Evolutionary conservation across 2,113 vertebrate genomes (phyloP).

Genomic region (Merops nubicus): DNA sequence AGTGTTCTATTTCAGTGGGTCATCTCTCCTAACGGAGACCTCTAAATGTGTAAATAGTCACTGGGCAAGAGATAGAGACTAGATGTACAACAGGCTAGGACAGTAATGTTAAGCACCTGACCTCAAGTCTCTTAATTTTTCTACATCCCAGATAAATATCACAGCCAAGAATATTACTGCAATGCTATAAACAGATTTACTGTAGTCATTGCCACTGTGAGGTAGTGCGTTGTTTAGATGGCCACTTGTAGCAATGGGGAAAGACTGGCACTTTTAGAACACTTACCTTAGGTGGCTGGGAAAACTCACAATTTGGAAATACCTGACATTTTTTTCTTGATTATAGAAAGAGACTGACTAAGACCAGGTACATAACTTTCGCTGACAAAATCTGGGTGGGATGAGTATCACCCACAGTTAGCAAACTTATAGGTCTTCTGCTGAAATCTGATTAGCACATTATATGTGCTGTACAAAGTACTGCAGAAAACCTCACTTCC

Average conservation of each 20-base stretch:
- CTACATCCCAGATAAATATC: neutral
- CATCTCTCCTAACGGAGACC: neutral
- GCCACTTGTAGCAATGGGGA: neutral
- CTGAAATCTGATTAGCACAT: neutral
- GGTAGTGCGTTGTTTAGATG: neutral
- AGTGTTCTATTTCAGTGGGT: neutral
- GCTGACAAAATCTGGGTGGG: neutral
- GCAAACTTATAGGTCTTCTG: neutral
- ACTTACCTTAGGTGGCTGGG: rapidly evolving
- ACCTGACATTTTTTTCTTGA: neutral
- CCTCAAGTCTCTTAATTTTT: neutral
- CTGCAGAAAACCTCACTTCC: neutral
- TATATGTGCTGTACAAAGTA: neutral
- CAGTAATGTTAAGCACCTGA: neutral
- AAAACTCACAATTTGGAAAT: neutral
- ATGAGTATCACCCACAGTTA: neutral
- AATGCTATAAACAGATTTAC: neutral
- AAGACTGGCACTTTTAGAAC: neutral
- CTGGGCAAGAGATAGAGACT: neutral
- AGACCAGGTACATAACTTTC: neutral
- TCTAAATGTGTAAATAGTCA: neutral
- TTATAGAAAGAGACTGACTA: neutral
- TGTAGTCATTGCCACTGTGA: neutral
- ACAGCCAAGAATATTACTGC: neutral
- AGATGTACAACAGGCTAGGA: neutral